A percentile compares a stretch with the other conserved stretches of the same genome.
Evolutionary conservation across 2,888 invertebrate genomes (phyloP).

Genomic region (Scotopteryx bipunctaria): DNA sequence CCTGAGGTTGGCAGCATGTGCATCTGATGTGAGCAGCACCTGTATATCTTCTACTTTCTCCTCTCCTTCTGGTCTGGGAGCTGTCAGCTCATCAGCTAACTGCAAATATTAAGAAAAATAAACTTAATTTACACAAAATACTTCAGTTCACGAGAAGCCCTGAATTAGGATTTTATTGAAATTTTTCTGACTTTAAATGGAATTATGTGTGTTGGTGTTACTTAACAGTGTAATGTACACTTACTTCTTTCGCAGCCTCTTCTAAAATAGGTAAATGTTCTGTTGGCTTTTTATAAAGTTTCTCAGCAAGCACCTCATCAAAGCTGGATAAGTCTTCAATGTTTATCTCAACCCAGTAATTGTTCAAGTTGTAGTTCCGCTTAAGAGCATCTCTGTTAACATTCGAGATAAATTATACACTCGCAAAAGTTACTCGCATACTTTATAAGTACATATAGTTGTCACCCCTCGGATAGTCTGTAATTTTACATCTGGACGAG

Average conservation of each 20-base stretch:
- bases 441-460: too few species aligned
- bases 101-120: slow-evolving; percentile 41
- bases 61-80: slow-evolving; percentile 95
- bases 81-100: slow-evolving; percentile 97
- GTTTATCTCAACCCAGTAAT: slow-evolving; percentile 95
- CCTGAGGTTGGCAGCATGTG: slow-evolving; percentile 91
- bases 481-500: too few species aligned
- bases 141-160: too few species aligned
- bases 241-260: slow-evolving; percentile 95
- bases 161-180: too few species aligned
- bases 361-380: slow-evolving; percentile 94
- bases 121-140: too few species aligned
- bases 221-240: too few species aligned
- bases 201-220: too few species aligned
- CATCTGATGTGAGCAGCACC: slow-evolving; percentile 92
- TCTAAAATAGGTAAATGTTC: slow-evolving; percentile 97
- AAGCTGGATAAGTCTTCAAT: slow-evolving; percentile 97
- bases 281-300: slow-evolving; percentile 94
- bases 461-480: too few species aligned
- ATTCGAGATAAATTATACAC: too few species aligned
- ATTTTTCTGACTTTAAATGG: too few species aligned
- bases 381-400: slow-evolving; percentile 93
- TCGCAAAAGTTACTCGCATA: too few species aligned
- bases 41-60: slow-evolving; percentile 96
- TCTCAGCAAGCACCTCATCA: slow-evolving; percentile 96